Evolutionary conservation across 30 jellyfish, hydroid and myxozoan species (phyloP).

Genomic region (Aurelia aurita): DNA sequence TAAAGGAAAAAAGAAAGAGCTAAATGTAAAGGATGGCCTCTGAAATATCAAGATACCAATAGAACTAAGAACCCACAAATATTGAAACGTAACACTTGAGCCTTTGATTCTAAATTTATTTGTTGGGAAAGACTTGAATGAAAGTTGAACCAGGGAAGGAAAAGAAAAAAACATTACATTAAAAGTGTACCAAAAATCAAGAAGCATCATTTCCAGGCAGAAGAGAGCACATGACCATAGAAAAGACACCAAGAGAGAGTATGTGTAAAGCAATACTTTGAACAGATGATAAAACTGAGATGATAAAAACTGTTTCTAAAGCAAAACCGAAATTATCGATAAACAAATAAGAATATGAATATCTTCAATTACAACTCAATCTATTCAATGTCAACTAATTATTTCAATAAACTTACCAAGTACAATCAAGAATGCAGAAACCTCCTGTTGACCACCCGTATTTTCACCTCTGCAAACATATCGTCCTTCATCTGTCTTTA

Average conservation of each 20-base stretch:
- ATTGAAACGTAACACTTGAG: constrained; percentile 18
- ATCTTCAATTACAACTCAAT: too few species aligned
- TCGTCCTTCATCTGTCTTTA: constrained; percentile 55
- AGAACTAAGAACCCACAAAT: constrained; percentile 49
- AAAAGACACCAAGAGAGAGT: too few species aligned
- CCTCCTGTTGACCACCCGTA: constrained; percentile 50
- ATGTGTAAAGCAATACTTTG: too few species aligned
- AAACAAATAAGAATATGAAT: too few species aligned
- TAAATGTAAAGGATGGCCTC: background rate
- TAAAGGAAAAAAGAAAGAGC: background rate
- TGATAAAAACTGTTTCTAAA: too few species aligned
- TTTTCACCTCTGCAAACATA: constrained; percentile 47
- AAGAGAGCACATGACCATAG: too few species aligned
- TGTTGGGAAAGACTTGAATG: constrained; percentile 10
- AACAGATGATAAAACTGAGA: too few species aligned
- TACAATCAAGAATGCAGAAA: constrained; percentile 39
- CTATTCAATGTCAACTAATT: too few species aligned
- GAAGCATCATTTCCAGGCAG: too few species aligned
- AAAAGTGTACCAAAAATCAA: too few species aligned
- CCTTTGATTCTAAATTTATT: constrained; percentile 27
- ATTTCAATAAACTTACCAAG: constrained; percentile 27
- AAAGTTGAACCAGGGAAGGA: constrained; percentile 68
- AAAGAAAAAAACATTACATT: too few species aligned
- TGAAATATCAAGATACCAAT: constrained; percentile 19
- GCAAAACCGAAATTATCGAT: too few species aligned